These are phyloP conservation scores for Yponomeuta sedellus DNA, from an alignment of 2,888 invertebrate species.

Conservation along the genomic window DNA sequence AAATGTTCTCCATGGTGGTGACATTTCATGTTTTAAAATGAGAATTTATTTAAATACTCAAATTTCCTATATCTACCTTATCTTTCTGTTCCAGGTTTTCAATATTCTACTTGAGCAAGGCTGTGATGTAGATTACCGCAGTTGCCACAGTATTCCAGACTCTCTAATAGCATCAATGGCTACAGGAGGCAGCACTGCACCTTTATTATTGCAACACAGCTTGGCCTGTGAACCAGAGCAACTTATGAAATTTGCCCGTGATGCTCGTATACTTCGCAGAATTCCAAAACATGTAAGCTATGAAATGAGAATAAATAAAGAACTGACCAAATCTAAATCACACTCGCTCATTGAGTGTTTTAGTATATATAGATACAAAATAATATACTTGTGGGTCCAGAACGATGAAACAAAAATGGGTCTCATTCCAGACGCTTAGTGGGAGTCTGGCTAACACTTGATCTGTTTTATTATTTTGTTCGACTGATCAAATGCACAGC, in stretches of 20 bases:
- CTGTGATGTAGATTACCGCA: slow-evolving; percentile 64
- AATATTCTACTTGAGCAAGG: slow-evolving; percentile 54
- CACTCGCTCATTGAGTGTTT: too few species aligned
- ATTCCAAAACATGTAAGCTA: slow-evolving; percentile 46
- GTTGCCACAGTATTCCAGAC: slow-evolving; percentile 49
- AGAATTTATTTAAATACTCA: too few species aligned
- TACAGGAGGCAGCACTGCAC: slow-evolving; percentile 43
- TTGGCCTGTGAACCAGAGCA: slow-evolving; percentile 55
- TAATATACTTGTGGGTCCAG: too few species aligned
- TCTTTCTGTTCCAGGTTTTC: slow-evolving; percentile 45
- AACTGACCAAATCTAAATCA: neutral
- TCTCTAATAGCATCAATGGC: slow-evolving; percentile 55
- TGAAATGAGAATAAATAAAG: neutral
- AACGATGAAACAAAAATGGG: too few species aligned
- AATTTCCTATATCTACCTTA: too few species aligned
- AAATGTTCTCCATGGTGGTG: too few species aligned
- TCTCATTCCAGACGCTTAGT: too few species aligned
- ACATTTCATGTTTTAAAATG: too few species aligned
- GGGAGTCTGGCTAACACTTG: too few species aligned
- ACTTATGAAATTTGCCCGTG: slow-evolving; percentile 40
- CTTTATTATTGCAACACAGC: slow-evolving; percentile 54
- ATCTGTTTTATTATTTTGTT: neutral
- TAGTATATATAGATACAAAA: too few species aligned
- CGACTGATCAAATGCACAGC: too few species aligned
- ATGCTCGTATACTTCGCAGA: slow-evolving; percentile 38